Evolutionary conservation across 2,797 vertebrate species (phyloP).

Genomic region (Pseudotriccus pelzelni): DNA sequence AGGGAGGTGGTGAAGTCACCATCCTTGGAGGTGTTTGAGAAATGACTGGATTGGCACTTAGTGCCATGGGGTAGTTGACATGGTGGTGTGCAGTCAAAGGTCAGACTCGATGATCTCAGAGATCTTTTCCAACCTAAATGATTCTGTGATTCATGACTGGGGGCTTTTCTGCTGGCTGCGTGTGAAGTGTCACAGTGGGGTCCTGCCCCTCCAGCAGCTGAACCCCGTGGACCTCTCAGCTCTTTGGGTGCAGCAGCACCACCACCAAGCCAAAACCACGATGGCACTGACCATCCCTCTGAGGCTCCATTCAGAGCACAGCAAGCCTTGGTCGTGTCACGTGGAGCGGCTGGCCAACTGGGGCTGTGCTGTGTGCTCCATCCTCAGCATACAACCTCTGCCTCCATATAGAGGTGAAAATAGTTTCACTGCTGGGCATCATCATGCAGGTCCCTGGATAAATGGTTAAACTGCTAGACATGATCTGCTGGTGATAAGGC

Average conservation of each 20-base stretch:
- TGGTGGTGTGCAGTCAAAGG: background rate
- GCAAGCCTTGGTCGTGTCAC: rapidly evolving
- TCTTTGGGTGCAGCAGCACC: background rate
- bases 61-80: background rate
- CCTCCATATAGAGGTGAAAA: background rate
- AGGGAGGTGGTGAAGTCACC: background rate
- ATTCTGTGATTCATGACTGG: rapidly evolving
- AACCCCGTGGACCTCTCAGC: background rate
- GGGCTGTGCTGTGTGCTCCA: background rate
- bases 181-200: rapidly evolving
- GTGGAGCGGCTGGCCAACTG: rapidly evolving
- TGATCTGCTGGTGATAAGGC: background rate
- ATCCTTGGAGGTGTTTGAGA: background rate
- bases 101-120: background rate
- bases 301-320: rapidly evolving
- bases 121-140: background rate
- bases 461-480: background rate
- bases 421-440: background rate
- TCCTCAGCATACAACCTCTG: background rate
- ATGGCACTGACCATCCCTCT: rapidly evolving
- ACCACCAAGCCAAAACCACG: background rate
- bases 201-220: background rate
- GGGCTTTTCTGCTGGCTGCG: rapidly evolving
- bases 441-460: background rate
- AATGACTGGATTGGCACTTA: background rate